Conservation (phyloP, 2,888 invertebrate species). For the Caenorhabditis doughertyi region DNA sequence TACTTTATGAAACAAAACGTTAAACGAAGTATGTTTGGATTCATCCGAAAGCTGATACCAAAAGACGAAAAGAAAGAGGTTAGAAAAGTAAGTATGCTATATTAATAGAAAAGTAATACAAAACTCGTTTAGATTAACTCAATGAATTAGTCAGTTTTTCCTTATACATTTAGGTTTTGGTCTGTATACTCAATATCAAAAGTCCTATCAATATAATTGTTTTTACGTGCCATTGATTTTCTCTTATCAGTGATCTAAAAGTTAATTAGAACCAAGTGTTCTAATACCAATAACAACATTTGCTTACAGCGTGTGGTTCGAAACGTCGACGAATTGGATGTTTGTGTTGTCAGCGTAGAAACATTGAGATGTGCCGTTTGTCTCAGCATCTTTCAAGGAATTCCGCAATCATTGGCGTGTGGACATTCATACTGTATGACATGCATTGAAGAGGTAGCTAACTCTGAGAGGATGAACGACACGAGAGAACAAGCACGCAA, state of each 20-base stretch:
- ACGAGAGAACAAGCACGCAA: slow-evolving; percentile 12
- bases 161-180: no score
- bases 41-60: slow-evolving; percentile 40
- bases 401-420: slow-evolving; percentile 48
- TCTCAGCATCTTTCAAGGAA: slow-evolving; percentile 48
- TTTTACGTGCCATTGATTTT: no score
- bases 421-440: slow-evolving; percentile 60
- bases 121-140: no score
- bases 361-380: slow-evolving; percentile 57
- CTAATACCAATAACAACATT: not conserved
- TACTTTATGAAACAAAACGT: not conserved
- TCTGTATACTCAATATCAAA: no score
- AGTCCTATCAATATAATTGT: no score
- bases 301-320: slow-evolving; percentile 45
- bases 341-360: slow-evolving; percentile 46
- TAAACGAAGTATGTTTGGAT: slow-evolving; percentile 50
- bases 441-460: slow-evolving; percentile 55
- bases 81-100: slow-evolving; percentile 35
- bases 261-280: not conserved
- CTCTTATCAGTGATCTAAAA: not conserved
- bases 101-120: no score
- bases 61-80: slow-evolving; percentile 52
- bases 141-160: no score
- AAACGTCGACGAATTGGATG: slow-evolving; percentile 40
- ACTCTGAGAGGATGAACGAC: slow-evolving; percentile 26